These are phyloP conservation scores for Chaenogobius annularis DNA, from an alignment of 2,113 vertebrate species.

Conservation along the genomic window DNA sequence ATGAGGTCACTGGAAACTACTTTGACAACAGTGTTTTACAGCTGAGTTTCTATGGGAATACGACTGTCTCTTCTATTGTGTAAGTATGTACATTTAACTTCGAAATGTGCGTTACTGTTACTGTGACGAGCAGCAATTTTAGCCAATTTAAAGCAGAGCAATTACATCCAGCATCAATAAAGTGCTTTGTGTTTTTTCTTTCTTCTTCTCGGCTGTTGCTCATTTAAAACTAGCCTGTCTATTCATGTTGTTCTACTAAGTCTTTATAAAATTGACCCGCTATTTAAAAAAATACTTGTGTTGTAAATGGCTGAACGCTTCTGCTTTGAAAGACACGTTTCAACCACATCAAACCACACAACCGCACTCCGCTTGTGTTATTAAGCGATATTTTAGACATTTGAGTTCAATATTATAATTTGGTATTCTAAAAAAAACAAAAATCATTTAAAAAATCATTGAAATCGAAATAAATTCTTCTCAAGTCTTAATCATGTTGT, in stretches of 20 bases:
- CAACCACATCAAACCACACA: too few relatives aligned
- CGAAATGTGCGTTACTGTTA: not conserved
- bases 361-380: not conserved
- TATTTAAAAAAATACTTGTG: too few relatives aligned
- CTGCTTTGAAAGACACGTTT: too few relatives aligned
- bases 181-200: not conserved
- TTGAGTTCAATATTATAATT: not conserved
- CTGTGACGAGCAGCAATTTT: too few relatives aligned
- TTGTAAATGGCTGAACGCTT: too few relatives aligned
- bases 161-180: too few relatives aligned
- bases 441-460: not conserved
- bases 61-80: not conserved
- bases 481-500: not conserved
- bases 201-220: too few relatives aligned
- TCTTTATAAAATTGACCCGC: too few relatives aligned
- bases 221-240: too few relatives aligned
- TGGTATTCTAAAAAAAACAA: not conserved
- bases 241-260: too few relatives aligned
- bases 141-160: not conserved
- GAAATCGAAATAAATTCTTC: not conserved
- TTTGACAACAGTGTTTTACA: not conserved
- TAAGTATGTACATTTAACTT: not conserved
- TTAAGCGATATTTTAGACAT: not conserved
- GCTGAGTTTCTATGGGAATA: not conserved
- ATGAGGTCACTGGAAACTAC: conserved; percentile 1